Evolutionary conservation across 2,113 vertebrate species (phyloP).

Genomic region (Peromyscus leucopus): DNA sequence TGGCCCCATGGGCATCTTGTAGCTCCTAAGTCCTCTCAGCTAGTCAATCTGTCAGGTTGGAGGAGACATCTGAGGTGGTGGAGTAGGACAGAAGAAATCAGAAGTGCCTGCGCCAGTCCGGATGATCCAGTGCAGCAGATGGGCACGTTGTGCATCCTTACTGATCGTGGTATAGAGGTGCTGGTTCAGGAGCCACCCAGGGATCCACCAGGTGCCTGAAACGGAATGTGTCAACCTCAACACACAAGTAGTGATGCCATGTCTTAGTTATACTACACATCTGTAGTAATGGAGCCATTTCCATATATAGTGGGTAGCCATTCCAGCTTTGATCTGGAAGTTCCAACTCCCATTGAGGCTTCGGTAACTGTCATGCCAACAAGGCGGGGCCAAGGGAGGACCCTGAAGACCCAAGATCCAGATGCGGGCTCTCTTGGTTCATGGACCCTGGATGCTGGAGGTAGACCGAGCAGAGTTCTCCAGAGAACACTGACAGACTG

Average conservation of each 20-base stretch:
- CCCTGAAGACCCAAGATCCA: too few species aligned
- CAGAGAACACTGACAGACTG: too few species aligned
- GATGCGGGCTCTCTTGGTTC: too few species aligned
- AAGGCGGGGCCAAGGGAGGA: too few species aligned
- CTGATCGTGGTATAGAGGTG: neutral
- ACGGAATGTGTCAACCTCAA: neutral
- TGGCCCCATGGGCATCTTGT: neutral
- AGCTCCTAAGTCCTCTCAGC: neutral
- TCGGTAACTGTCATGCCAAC: too few species aligned
- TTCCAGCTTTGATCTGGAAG: too few species aligned
- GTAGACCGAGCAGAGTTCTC: too few species aligned
- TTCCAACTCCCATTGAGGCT: too few species aligned
- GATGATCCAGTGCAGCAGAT: neutral
- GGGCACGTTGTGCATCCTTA: neutral
- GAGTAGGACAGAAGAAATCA: neutral
- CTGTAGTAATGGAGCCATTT: neutral
- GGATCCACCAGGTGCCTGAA: neutral
- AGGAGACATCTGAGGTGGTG: neutral
- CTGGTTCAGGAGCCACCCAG: neutral
- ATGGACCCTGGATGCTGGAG: too few species aligned
- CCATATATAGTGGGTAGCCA: too few species aligned
- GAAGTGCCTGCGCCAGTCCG: neutral
- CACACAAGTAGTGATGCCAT: neutral
- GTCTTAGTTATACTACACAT: neutral
- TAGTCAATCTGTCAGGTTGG: constrained; percentile 43